Base-by-base conservation (phyloP, 1,140 invertebrate genomes). In the Rhagoletis zephyria region DNA sequence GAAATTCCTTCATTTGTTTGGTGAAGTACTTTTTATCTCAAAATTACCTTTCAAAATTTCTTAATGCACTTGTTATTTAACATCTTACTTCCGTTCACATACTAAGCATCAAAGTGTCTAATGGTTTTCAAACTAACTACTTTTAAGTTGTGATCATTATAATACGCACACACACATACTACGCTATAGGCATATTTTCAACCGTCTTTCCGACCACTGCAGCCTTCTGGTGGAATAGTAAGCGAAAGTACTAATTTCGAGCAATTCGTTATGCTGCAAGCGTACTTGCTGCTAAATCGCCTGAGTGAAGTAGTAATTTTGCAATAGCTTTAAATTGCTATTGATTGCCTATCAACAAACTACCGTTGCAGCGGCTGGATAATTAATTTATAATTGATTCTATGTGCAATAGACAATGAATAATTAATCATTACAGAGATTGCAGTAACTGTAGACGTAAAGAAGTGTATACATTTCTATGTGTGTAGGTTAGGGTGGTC, bases 181-280 rank as follows among this genome's bases (percentile, higher is more conserved):
- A 14, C 9, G 10, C 10, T 64, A n/a, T 16, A n/a, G 63, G 63
- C 16, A 64, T 60, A 60, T 60, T 60, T 60, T 64, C 63, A 64
- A 0, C 51, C 51, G 51, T 56, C 5, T 10, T 56, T 2, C 0
- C 16, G 64, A 30, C 19, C 19, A 56, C 45, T 19, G 5, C 5
- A 51, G n/a, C 9, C 45, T 3, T 1, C 16, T 14, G 56, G 4
- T 0, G 48, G 45, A 81, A 56, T 51, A 56, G 74, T 45, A 81
- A 81, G 74, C 74, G 48, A 81, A 81, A 81, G 74, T 81, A 81
- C 56, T 81, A 81, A 81, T 81, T 81, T 81, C 48, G 48, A 56
- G 45, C 74, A 19, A 81, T 81, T 81, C 48, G 74, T 56, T 30
- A 56, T 81, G 74, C 74, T 14, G 48, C n/a, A 56, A 56, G 74